Percentiles rank a stretch among this genome's conserved stretches.
These are phyloP conservation scores for Toxonevra muliebris DNA, from an alignment of 2,888 invertebrate genomes.

Conservation along the genomic window DNA sequence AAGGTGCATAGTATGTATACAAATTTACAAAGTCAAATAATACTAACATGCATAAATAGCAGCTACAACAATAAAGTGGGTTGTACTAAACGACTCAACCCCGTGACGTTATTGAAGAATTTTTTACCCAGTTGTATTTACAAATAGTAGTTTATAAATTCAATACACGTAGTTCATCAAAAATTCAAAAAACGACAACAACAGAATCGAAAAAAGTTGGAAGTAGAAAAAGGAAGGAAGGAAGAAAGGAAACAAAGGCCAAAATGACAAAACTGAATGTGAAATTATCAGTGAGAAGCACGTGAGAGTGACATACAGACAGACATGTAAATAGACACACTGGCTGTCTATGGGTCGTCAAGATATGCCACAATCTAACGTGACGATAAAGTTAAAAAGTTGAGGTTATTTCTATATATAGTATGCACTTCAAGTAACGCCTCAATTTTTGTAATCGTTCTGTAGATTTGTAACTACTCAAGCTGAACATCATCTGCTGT, in stretches of 20 bases:
- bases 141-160: conserved; percentile 19
- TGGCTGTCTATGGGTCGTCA: too few species aligned
- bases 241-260: too few species aligned
- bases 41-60: too few species aligned
- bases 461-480: conserved; percentile 24
- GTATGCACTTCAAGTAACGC: not conserved
- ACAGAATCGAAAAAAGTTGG: not conserved
- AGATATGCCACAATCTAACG: conserved; percentile 12
- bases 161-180: conserved; percentile 24
- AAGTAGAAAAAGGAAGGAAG: too few species aligned
- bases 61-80: too few species aligned
- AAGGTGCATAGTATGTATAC: too few species aligned
- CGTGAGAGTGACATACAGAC: conserved; percentile 2
- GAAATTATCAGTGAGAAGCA: conserved; percentile 25
- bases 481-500: conserved; percentile 21
- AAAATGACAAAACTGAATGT: not conserved
- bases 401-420: not conserved
- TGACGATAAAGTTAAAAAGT: conserved; percentile 12
- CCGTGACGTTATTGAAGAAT: conserved; percentile 16
- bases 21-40: too few species aligned
- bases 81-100: not conserved
- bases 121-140: conserved; percentile 16
- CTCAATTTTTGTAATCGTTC: conserved; percentile 12
- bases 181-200: conserved; percentile 19
- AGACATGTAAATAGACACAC: conserved; percentile 12